A percentile compares a stretch with the other conserved stretches of the same genome.
These are phyloP conservation scores for Adineta ricciae DNA, from an alignment of 2,888 invertebrate genomes.

Conservation along the genomic window DNA sequence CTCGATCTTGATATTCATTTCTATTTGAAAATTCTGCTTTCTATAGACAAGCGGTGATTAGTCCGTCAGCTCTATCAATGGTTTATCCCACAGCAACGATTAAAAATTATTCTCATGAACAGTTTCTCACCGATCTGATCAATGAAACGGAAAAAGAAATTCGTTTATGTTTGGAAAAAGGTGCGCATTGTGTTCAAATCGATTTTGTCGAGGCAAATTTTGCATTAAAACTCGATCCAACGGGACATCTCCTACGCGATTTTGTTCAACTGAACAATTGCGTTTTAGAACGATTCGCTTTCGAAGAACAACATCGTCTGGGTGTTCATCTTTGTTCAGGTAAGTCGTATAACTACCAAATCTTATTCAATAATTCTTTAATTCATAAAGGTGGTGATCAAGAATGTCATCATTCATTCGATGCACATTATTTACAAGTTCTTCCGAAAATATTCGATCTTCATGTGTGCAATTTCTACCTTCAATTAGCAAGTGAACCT, in stretches of 20 bases:
- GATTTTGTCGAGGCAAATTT: neutral
- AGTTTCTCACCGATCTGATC: neutral
- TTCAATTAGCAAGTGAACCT: neutral
- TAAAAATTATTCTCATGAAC: neutral
- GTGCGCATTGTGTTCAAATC: neutral
- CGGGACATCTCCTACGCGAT: neutral
- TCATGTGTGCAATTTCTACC: neutral
- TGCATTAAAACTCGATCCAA: neutral
- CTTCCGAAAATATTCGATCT: neutral
- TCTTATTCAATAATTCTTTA: neutral
- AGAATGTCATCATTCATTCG: neutral
- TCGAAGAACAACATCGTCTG: neutral
- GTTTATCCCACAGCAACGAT: neutral
- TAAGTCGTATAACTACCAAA: neutral
- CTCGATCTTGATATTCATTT: too few species aligned
- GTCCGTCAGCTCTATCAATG: slow-evolving; percentile 16
- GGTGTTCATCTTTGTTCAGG: slow-evolving; percentile 22
- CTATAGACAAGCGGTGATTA: slow-evolving; percentile 2
- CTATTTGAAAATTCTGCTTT: neutral
- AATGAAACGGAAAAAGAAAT: neutral
- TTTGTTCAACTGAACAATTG: neutral
- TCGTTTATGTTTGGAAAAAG: neutral
- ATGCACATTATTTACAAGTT: neutral
- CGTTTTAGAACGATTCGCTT: neutral
- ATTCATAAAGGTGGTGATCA: neutral